These are phyloP conservation scores for Indicator maculatus DNA, from an alignment of 2,113 vertebrate genomes.

Conservation along the genomic window DNA sequence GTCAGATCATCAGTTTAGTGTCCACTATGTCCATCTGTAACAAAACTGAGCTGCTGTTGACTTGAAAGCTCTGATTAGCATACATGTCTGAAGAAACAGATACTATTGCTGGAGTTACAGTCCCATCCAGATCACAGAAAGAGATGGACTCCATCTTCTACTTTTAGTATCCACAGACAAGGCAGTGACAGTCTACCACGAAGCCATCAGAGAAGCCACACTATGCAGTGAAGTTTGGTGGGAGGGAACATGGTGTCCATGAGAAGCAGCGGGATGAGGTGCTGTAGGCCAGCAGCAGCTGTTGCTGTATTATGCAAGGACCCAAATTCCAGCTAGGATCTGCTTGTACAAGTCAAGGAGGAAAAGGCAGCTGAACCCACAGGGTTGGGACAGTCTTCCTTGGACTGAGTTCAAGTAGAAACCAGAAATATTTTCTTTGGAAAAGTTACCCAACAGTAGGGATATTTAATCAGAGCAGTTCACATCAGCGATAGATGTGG, in stretches of 20 bases:
- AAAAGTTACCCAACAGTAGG: background rate
- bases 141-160: background rate
- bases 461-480: background rate
- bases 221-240: background rate
- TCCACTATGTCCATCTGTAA: background rate
- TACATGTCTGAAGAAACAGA: background rate
- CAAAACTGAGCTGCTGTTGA: slow-evolving; percentile 5
- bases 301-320: background rate
- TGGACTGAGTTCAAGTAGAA: background rate
- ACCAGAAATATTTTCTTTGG: background rate
- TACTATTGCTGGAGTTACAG: background rate
- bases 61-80: slow-evolving; percentile 14
- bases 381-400: background rate
- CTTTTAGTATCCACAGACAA: background rate
- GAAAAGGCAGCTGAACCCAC: background rate
- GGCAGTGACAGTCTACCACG: background rate
- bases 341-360: background rate
- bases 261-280: background rate
- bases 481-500: background rate
- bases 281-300: background rate
- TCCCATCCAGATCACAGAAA: background rate
- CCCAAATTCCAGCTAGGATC: background rate
- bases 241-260: background rate
- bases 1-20: background rate
- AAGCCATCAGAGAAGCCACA: background rate